Evolutionary conservation across 1,140 invertebrate species (phyloP).

Genomic region (Cyrtorhinus lividipennis): DNA sequence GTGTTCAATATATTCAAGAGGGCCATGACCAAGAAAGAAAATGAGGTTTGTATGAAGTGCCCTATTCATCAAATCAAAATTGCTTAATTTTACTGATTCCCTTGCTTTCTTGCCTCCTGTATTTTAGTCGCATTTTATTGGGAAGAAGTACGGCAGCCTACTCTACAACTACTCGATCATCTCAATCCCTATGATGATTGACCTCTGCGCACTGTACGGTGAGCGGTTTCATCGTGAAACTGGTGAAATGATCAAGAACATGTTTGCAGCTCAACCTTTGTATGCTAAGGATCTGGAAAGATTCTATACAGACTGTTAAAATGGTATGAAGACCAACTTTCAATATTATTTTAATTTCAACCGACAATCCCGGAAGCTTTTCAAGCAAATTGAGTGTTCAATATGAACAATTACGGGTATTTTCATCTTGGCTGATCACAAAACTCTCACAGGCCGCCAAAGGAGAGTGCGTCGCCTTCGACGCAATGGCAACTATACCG

Average conservation of each 20-base stretch:
- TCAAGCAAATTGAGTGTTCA: too few species aligned
- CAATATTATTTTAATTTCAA: too few species aligned
- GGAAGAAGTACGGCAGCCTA: slow-evolving; percentile 46
- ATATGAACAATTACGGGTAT: too few species aligned
- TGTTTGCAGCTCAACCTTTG: slow-evolving; percentile 52
- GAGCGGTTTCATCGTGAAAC: slow-evolving; percentile 45
- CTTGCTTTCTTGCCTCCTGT: too few species aligned
- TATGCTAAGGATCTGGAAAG: slow-evolving; percentile 51
- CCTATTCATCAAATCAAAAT: too few species aligned
- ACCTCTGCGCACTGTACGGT: slow-evolving; percentile 58
- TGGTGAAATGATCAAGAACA: slow-evolving; percentile 43
- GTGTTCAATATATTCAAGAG: slow-evolving; percentile 54
- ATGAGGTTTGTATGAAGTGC: slow-evolving; percentile 33
- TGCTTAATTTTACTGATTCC: too few species aligned
- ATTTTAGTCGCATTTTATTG: slow-evolving; percentile 43
- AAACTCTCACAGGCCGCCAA: too few species aligned
- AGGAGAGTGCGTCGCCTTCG: too few species aligned
- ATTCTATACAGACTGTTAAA: slow-evolving; percentile 31
- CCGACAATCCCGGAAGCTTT: too few species aligned
- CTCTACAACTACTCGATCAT: slow-evolving; percentile 67
- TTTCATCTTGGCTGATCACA: too few species aligned
- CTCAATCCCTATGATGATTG: slow-evolving; percentile 64
- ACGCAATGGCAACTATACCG: too few species aligned
- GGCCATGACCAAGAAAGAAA: slow-evolving; percentile 58
- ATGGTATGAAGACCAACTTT: neutral